These are phyloP conservation scores for Sinodicranocentrus sp. DNA, from an alignment of 2,888 invertebrate species.

Conservation along the genomic window DNA sequence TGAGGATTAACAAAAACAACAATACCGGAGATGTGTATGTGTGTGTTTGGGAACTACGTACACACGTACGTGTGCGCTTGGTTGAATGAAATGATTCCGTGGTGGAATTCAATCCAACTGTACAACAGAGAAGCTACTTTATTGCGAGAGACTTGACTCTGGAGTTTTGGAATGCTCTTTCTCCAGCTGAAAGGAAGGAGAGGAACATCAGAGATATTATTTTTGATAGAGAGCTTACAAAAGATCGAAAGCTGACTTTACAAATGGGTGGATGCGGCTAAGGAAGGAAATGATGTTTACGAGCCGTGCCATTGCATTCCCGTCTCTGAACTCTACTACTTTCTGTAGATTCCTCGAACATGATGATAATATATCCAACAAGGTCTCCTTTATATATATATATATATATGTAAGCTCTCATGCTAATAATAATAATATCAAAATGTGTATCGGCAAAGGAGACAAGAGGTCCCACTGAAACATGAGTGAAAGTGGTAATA, in stretches of 20 bases:
- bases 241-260: conserved; percentile 30
- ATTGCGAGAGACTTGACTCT: conserved; percentile 35
- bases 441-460: conserved; percentile 29
- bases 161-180: background rate
- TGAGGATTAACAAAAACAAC: conserved; percentile 39
- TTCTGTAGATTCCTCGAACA: too few relatives aligned
- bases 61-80: conserved; percentile 5
- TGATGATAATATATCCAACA: too few relatives aligned
- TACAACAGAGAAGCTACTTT: conserved; percentile 32
- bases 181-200: conserved; percentile 9
- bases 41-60: background rate
- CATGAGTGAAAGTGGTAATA: conserved; percentile 70
- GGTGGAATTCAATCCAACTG: conserved; percentile 1
- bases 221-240: conserved; percentile 64
- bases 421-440: conserved; percentile 29
- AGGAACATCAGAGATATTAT: conserved; percentile 49
- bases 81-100: conserved; percentile 21
- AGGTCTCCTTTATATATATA: too few relatives aligned
- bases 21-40: background rate
- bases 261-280: background rate
- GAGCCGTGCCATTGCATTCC: conserved; percentile 54
- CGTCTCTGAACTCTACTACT: too few relatives aligned
- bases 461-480: conserved; percentile 47
- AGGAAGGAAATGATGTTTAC: conserved; percentile 60
- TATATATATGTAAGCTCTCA: too few relatives aligned